Percentiles rank a stretch among this genome's conserved stretches.
These are phyloP conservation scores for Neopipo cinnamomea DNA, from an alignment of 2,113 vertebrate species.

Conservation along the genomic window DNA sequence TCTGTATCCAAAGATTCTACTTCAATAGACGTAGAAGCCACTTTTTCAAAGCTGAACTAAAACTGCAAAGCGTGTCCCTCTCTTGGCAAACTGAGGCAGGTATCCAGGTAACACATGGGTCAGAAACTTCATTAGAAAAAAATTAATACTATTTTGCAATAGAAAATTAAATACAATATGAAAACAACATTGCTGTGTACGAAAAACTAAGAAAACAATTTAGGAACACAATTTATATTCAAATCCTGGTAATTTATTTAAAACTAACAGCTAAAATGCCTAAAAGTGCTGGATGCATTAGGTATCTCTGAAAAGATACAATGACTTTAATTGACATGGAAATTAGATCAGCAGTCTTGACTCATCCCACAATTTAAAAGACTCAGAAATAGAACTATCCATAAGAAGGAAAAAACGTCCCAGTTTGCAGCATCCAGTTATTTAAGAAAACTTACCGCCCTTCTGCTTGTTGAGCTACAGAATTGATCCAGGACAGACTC, in stretches of 20 bases:
- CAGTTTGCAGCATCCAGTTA: background rate
- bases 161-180: background rate
- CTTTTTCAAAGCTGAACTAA: background rate
- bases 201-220: background rate
- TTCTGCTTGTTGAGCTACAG: conserved; percentile 93
- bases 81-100: background rate
- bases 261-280: background rate
- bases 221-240: background rate
- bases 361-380: background rate
- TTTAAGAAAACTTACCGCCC: conserved; percentile 82
- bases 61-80: background rate
- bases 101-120: background rate
- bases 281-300: background rate
- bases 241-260: background rate
- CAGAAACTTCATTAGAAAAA: background rate
- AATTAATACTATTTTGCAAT: background rate
- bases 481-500: conserved; percentile 88
- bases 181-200: background rate
- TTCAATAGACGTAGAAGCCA: background rate
- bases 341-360: background rate
- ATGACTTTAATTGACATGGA: background rate
- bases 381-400: background rate
- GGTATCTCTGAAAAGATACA: background rate
- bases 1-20: background rate
- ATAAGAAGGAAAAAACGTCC: background rate